Base-by-base conservation (phyloP, 2,113 vertebrate genomes). In the Gymnarchus niloticus region DNA sequence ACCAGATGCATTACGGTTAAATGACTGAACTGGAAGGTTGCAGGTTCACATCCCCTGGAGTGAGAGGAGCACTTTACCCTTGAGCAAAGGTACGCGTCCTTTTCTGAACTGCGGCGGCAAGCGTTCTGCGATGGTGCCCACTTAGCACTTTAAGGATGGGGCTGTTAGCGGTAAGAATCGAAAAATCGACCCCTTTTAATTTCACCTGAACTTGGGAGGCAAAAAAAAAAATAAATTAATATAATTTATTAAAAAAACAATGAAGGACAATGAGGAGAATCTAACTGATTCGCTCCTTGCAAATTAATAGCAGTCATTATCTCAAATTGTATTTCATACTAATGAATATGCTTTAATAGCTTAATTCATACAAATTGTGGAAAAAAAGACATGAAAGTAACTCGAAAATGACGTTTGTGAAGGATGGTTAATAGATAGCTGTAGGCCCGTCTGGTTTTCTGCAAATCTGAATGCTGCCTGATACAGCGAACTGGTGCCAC, bases 381-480 rank as follows among this genome's bases (percentile, higher is more conserved):
- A 89, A 93, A 91, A 91, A 91, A 88, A 94, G 93, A 92, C 92
- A 93, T 93, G 85, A 93, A 94, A 94, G 92, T 93, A 92, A 93
- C 92, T 94, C 93, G 91, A 89, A 92, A 94, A 93, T 90, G 92
- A 93, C 92, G 93, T 94, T 92, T 94, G 92, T 95, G 94, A 96
- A 94, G 95, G 92, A 90, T 90, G 93, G 94, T 92, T 96, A 95
- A 96, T 95, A 93, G 94, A 95, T 95, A 88, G 92, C 93, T 95
- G 91, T 91, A 89, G 94, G 94, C 92, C 94, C 93, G 95, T 95
- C 95, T 95, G 94, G 91, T 94, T 93, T 92, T 90, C 90, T 92
- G 93, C 93, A 94, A 94, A 94, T 90, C 90, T 92, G 94, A 93
- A 94, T 87, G 91, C 91, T 92, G 91, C 94, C 93, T 92, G 93